Evolutionary conservation across 2,113 vertebrate genomes (phyloP), one percentile per base, ranked within the genome.

Genomic region (Vidua macroura): DNA sequence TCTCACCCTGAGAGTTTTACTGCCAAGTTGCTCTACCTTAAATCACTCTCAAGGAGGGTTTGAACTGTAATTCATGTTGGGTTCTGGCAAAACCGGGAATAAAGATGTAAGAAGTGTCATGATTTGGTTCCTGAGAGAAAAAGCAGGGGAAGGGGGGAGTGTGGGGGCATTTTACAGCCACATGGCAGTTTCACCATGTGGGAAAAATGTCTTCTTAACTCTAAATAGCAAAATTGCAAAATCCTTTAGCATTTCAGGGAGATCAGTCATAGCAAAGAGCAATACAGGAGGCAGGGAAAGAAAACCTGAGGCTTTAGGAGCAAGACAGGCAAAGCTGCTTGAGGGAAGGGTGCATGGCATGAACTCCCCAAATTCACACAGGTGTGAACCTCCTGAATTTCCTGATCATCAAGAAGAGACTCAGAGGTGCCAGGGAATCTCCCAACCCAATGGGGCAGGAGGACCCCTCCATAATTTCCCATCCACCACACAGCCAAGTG

Each of bases 11-110:
- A 28, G 14, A 59, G 28, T 56, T 80, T 75, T 9, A 3, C 79
- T 92, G 92, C 72, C 94, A 87, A 94, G 48, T 67, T 59, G 31
- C 33, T 93, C 85, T 94, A 90, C 85, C 93, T 95, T 92, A 92
- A 95, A 87, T 95, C 90, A 77, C 72, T 90, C 56, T 0, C 66
- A 63, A 90, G 68, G 31, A 58, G 41, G 55, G 35, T 74, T 76
- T 90, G 78, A 77, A 20, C 87, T 20, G 79, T 13, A 90, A 87
- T 82, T 89, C 93, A 2, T 58, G 35, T 55, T 67, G 84, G 70
- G 58, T 84, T 53, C 89, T 89, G 93, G 91, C 77, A 92, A 92
- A 91, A 76, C 23, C 0, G 0, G 53, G 86, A 55, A 87, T 73
- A 27, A 85, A 92, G 59, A 87, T 53, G 46, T 89, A 73, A 94